Evolutionary conservation across 2,113 vertebrate species (phyloP).

Genomic region (Myrmophylax atrothorax): DNA sequence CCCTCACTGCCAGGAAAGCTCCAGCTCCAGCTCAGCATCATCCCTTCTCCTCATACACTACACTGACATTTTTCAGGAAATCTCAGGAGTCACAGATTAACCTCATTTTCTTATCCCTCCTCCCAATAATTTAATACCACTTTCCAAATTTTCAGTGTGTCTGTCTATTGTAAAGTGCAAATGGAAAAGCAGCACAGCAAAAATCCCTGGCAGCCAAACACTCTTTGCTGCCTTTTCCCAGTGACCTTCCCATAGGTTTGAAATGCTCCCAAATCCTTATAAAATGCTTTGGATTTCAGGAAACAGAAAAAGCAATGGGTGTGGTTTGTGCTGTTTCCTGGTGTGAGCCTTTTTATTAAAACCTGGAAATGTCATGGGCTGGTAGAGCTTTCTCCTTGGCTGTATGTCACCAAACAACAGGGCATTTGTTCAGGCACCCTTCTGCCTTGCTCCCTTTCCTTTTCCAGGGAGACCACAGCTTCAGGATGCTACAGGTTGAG

Average conservation of each 20-base stretch:
- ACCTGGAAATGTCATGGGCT: not conserved
- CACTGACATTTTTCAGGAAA: not conserved
- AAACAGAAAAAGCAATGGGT: not conserved
- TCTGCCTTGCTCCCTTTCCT: not conserved
- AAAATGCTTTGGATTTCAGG: not conserved
- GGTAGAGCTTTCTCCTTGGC: not conserved
- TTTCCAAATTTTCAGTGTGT: accelerated
- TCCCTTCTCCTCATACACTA: accelerated
- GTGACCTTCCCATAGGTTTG: not conserved
- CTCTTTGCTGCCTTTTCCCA: not conserved
- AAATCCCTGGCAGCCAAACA: not conserved
- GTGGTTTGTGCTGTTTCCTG: not conserved
- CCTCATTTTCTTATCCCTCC: not conserved
- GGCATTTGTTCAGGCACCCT: not conserved
- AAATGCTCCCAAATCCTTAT: not conserved
- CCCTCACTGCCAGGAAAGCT: not conserved
- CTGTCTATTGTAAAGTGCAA: not conserved
- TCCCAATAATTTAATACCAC: not conserved
- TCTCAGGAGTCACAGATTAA: not conserved
- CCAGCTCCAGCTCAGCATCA: not conserved
- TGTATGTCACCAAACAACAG: accelerated
- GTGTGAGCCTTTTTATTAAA: not conserved
- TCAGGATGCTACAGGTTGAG: not conserved
- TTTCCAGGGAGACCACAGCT: accelerated
- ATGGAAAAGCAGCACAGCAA: not conserved